phyloP scores from a whole-genome alignment of 2,888 invertebrate genomes.

The Steinernema carpocapsae region DNA sequence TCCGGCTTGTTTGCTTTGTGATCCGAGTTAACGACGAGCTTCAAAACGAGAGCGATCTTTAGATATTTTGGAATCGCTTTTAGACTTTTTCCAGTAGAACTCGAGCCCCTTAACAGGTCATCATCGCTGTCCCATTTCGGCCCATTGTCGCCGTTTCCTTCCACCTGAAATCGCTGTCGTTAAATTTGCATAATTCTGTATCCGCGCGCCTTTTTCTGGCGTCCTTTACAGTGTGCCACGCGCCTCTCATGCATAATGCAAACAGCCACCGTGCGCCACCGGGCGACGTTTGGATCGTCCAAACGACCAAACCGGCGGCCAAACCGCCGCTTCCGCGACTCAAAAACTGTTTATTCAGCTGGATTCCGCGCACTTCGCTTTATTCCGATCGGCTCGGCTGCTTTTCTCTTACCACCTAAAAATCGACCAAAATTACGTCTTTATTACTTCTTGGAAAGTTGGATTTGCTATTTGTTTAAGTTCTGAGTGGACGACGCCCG shows the following conservation, averaged over 20 bases:
- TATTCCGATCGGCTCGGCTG: not conserved
- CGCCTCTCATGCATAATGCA: conserved; percentile 23
- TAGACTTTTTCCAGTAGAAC: no score
- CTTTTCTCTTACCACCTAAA: no score
- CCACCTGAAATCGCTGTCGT: not conserved
- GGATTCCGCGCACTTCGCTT: conserved; percentile 31
- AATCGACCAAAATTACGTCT: not conserved
- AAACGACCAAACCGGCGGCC: conserved; percentile 9
- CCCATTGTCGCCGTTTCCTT: no score
- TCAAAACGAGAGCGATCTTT: no score
- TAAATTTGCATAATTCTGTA: conserved; percentile 31
- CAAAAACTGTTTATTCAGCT: conserved; percentile 27
- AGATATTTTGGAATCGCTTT: no score
- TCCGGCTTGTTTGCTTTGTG: no score
- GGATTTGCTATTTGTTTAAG: conserved; percentile 25
- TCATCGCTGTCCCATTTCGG: no score
- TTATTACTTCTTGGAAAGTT: not conserved
- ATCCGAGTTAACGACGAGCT: no score
- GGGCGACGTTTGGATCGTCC: conserved; percentile 2
- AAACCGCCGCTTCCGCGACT: conserved; percentile 15
- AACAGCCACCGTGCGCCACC: conserved; percentile 9
- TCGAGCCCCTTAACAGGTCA: no score
- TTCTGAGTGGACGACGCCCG: conserved; percentile 13
- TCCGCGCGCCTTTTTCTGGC: not conserved
- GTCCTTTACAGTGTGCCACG: conserved; percentile 14